A percentile compares a stretch with the other conserved stretches of the same genome.
These are phyloP conservation scores for Melanerpes formicivorus DNA, from an alignment of 2,113 vertebrate genomes.

Conservation along the genomic window DNA sequence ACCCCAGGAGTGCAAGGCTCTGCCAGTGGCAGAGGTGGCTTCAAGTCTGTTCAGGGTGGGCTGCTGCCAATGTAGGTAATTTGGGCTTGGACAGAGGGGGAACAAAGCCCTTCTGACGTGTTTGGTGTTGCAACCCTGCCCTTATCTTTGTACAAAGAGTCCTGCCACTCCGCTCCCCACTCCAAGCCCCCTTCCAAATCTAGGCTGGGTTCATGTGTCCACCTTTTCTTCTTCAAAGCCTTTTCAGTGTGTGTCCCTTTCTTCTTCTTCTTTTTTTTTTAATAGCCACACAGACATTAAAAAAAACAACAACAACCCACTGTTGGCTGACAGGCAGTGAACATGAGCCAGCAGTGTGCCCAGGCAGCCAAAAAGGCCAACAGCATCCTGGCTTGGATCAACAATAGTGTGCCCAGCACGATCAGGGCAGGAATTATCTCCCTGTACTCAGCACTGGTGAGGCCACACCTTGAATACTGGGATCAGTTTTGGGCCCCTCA, in stretches of 20 bases:
- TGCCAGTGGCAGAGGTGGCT: background rate
- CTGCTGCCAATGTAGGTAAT: background rate
- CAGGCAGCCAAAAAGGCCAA: background rate
- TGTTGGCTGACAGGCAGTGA: background rate
- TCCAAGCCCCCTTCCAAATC: background rate
- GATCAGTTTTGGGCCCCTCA: background rate
- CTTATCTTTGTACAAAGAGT: slow-evolving; percentile 17
- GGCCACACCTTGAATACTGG: background rate
- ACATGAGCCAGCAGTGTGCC: background rate
- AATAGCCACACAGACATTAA: background rate
- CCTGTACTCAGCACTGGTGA: background rate
- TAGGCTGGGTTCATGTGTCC: background rate
- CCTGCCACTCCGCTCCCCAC: background rate
- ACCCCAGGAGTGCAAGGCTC: fast-evolving
- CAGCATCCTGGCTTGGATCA: background rate
- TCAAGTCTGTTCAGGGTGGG: background rate
- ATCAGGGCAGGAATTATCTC: background rate
- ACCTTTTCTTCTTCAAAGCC: background rate
- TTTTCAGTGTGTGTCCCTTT: background rate
- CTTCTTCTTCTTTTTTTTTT: background rate
- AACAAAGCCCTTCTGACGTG: background rate
- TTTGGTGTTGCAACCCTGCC: slow-evolving; percentile 17
- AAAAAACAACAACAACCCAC: too few relatives aligned
- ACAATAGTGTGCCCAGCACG: background rate
- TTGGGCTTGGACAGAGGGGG: background rate